phyloP scores from a whole-genome alignment of 1,140 invertebrate species.

The Aethina tumida region DNA sequence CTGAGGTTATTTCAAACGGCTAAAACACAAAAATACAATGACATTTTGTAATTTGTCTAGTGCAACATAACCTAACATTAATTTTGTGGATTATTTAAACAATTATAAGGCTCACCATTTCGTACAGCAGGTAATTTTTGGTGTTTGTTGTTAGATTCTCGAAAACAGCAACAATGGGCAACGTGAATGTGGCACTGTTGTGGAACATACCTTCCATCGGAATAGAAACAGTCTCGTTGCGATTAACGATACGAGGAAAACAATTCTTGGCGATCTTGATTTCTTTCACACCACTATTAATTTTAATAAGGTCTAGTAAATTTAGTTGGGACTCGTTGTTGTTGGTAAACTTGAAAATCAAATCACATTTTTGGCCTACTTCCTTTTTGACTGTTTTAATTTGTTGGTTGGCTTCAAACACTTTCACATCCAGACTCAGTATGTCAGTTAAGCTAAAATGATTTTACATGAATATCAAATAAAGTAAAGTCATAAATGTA shows the following conservation, averaged over 20 bases:
- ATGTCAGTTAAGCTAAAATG: no score
- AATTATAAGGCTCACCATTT: slow-evolving; percentile 2
- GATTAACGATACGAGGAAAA: neutral
- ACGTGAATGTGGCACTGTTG: slow-evolving; percentile 6
- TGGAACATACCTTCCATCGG: slow-evolving; percentile 4
- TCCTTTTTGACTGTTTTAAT: neutral
- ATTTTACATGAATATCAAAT: no score
- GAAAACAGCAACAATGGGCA: slow-evolving; percentile 3
- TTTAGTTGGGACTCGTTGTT: neutral
- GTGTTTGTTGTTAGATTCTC: neutral
- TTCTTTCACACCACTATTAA: slow-evolving; percentile 2
- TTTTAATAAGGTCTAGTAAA: slow-evolving; percentile 6
- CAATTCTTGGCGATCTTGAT: neutral
- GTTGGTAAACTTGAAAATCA: neutral
- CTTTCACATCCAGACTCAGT: no score
- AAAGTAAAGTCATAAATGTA: no score
- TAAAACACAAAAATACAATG: neutral
- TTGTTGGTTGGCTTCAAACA: slow-evolving; percentile 1
- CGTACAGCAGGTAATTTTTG: neutral
- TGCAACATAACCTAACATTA: neutral
- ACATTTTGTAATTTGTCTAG: neutral
- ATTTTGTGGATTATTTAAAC: neutral
- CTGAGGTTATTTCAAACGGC: slow-evolving; percentile 4
- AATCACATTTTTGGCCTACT: neutral
- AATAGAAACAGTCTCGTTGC: neutral